Evolutionary conservation across 2,888 invertebrate genomes (phyloP).

Genomic region (Xanthia togata): DNA sequence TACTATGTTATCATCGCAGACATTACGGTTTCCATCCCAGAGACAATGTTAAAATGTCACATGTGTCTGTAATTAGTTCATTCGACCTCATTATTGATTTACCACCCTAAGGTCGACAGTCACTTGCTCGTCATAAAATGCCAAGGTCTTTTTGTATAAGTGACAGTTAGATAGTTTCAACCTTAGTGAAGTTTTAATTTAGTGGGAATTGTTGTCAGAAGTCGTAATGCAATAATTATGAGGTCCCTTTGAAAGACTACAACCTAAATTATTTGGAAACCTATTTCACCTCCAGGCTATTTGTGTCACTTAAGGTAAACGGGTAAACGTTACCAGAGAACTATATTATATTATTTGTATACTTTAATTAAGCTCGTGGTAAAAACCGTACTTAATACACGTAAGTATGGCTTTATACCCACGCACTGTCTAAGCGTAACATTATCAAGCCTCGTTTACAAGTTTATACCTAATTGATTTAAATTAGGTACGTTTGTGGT

Average conservation of each 20-base stretch:
- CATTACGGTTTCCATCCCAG: neutral
- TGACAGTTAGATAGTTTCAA: too few relatives aligned
- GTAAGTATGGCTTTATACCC: constrained; percentile 3
- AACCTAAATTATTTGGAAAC: constrained; percentile 5
- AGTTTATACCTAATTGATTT: neutral
- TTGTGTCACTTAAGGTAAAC: neutral
- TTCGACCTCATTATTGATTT: neutral
- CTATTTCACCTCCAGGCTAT: constrained; percentile 7
- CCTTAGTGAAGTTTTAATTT: too few relatives aligned
- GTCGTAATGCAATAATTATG: too few relatives aligned
- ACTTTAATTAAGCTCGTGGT: neutral
- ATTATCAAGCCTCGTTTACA: neutral
- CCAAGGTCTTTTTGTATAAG: too few relatives aligned
- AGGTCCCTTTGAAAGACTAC: neutral
- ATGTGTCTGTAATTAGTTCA: neutral
- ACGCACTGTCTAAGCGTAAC: neutral
- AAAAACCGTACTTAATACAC: neutral
- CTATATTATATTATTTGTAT: neutral
- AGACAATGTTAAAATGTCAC: neutral
- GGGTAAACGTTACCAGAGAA: neutral
- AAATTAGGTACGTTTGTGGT: neutral
- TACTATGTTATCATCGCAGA: too few relatives aligned
- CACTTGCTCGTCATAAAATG: too few relatives aligned
- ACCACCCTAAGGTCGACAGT: too few relatives aligned
- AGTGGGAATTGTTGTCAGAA: too few relatives aligned